Evolutionary conservation across 2,113 vertebrate species (phyloP), one percentile per base, ranked within the genome.

Genomic region (Aptenodytes patagonicus): DNA sequence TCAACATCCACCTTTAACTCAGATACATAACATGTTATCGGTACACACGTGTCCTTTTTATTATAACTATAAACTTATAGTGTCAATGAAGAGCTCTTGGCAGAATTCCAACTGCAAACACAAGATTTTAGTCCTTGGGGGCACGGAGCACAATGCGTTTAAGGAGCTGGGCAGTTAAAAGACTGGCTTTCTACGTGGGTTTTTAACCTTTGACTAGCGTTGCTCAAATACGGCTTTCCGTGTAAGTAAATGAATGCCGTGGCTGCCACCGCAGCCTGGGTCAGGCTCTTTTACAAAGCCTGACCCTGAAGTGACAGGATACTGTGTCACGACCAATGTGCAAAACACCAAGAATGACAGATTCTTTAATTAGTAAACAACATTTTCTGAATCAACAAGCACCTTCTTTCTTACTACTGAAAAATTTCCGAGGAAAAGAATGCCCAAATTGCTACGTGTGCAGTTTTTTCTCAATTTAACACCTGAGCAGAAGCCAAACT

Each of bases 41-140:
- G 94, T 93, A 94, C 90, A 95, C 65, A 70, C 51, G 16, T 88
- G 91, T 94, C 77, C 90, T 80, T 97, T 96, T 96, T 97, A 97
- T 96, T 96, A 28, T 69, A 84, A 92, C 92, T 57, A 95, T 97
- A 95, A 97, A 97, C 76, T 87, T 83, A 2, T 25, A 62, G 80
- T 34, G 55, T 84, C 92, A 93, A 85, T 81, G 81, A 95, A 70
- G 38, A 91, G 58, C 3, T 72, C 70, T 58, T 95, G 92, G 95
- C 95, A 90, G 49, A 85, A 91, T 42, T 71, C 89, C 93, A 96
- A 44, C 7, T 21, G 79, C 73, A 84, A 89, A 85, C 61, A 32
- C 78, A 47, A 61, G 78, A 89, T 11, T 77, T 69, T 32, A 94
- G 89, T 70, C 70, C 77, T 80, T 77, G 47, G 64, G 83, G 81